A percentile compares a stretch with the other conserved stretches of the same genome.
Conservation (phyloP, 2,888 invertebrate genomes). For the Sinhomidia bicolor region DNA sequence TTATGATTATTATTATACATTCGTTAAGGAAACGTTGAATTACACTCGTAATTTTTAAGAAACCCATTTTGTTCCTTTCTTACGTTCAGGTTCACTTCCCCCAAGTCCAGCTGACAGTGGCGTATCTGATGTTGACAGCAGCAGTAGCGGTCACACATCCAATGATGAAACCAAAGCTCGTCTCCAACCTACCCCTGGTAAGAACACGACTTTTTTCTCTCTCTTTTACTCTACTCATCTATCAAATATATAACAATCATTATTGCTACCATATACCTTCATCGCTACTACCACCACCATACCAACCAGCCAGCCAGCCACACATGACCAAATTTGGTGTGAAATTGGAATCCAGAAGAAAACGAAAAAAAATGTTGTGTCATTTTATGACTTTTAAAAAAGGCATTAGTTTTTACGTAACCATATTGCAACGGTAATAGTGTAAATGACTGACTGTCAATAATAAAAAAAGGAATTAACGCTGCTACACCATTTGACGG, state of each 20-base stretch:
- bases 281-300: background rate
- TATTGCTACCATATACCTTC: background rate
- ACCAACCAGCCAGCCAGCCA: background rate
- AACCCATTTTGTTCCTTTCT: conserved; percentile 36
- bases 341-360: conserved; percentile 41
- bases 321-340: background rate
- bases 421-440: conserved; percentile 11
- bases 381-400: background rate
- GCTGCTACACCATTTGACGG: too few species aligned
- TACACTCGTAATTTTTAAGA: background rate
- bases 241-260: background rate
- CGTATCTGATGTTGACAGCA: conserved; percentile 97
- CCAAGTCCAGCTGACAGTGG: conserved; percentile 99
- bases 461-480: background rate
- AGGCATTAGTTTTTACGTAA: conserved; percentile 10
- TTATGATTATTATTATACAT: background rate
- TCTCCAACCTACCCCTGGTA: conserved; percentile 85
- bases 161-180: conserved; percentile 94
- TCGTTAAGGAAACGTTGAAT: conserved; percentile 24
- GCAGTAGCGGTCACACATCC: conserved; percentile 88
- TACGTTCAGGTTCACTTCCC: conserved; percentile 90
- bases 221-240: background rate
- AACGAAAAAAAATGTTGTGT: too few species aligned
- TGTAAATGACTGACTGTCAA: conserved; percentile 29
- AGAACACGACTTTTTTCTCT: conserved; percentile 8